Evolutionary conservation across 1,140 invertebrate genomes (phyloP).

Genomic region (Elymnias hypermnestra): DNA sequence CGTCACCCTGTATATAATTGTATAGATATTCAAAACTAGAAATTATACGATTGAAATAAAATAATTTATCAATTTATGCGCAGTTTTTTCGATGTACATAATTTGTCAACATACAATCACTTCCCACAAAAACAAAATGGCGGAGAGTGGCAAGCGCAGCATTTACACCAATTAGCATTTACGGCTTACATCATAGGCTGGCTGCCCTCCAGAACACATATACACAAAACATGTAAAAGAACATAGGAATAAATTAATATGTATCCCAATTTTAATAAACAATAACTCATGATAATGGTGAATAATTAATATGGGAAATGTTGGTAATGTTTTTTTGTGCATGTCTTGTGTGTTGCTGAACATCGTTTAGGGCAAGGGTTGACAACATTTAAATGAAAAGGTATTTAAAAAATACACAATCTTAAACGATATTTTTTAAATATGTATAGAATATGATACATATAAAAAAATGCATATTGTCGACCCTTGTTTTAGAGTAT

Average conservation of each 20-base stretch:
- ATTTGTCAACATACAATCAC: conserved; percentile 40
- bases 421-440: no score
- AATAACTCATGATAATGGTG: background rate
- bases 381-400: no score
- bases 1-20: no score
- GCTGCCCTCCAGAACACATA: conserved; percentile 44
- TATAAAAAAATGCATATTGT: no score
- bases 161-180: conserved; percentile 19
- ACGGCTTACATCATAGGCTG: conserved; percentile 46
- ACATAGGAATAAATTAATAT: conserved; percentile 21
- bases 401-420: no score
- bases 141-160: conserved; percentile 58
- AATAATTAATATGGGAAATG: background rate
- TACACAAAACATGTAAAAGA: conserved; percentile 26
- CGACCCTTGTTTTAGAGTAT: no score
- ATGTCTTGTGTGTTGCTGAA: background rate
- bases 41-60: no score
- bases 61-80: no score
- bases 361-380: no score
- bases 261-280: conserved; percentile 1
- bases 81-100: conserved; percentile 11
- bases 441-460: no score
- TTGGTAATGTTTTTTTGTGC: conserved; percentile 1
- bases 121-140: conserved; percentile 33
- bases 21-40: no score